A percentile compares a stretch with the other conserved stretches of the same genome.
Evolutionary conservation across 2,113 vertebrate species (phyloP).

Genomic region (Mus spicilegus): DNA sequence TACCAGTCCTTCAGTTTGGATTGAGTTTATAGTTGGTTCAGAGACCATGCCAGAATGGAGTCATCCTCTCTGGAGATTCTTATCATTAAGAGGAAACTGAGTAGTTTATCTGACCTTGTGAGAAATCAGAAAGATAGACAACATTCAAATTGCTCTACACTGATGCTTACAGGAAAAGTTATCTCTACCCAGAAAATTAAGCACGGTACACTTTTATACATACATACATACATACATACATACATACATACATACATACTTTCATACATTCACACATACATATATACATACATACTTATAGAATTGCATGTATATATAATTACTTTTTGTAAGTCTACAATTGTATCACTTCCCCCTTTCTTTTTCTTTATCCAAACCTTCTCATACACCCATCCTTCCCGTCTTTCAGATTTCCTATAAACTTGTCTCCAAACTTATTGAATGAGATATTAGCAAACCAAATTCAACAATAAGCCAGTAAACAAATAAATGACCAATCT

Average conservation of each 20-base stretch:
- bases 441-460: background rate
- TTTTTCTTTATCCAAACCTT: background rate
- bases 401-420: background rate
- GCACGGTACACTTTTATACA: background rate
- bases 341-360: background rate
- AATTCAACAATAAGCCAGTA: background rate
- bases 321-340: background rate
- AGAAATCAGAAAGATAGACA: background rate
- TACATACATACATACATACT: too few species aligned
- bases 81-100: background rate
- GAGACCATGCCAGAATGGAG: background rate
- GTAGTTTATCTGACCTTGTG: background rate
- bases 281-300: too few species aligned
- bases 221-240: too few species aligned
- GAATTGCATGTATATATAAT: too few species aligned
- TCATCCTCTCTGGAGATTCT: background rate
- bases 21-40: background rate
- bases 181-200: background rate
- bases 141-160: background rate
- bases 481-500: slow-evolving; percentile 10
- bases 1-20: background rate
- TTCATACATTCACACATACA: too few species aligned
- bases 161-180: background rate
- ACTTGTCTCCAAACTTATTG: background rate
- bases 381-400: background rate